Base-by-base conservation (phyloP, 2,113 vertebrate genomes). In the Lepus americanus region DNA sequence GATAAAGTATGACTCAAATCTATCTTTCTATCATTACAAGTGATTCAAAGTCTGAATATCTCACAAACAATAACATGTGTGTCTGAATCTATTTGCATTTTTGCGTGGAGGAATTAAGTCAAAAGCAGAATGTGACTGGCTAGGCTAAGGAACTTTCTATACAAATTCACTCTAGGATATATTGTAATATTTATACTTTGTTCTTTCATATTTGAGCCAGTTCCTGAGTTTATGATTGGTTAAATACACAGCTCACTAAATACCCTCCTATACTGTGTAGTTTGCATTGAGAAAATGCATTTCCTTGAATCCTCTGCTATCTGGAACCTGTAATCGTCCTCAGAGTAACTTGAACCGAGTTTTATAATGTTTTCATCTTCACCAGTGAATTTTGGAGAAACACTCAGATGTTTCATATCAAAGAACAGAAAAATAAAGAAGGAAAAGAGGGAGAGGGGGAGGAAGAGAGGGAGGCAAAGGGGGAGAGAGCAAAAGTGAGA, bases 361-460 rank as follows among this genome's bases (percentile, higher is more conserved):
- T 90, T 94, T 95, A 33, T 88, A 92, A 27, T 44, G 70, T 76
- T 96, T 89, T 97, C 23, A 80, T 92, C 79, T 83, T 84, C 31
- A 87, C 61, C 63, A 61, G 55, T 95, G 51, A 84, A 33, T 95
- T 97, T 93, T 94, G 64, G 76, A 73, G 44, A 96, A 55, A 19
- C 29, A 7, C 53, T 97, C 22, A 31, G 27, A 39, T 97, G 88
- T 94, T 97, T 97, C 93, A 83, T 86, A 89, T 97, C 96, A 97
- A 92, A 2, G 59, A 72, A 69, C 20, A 36, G 67, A 74, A 29
- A 33, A 29, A 70, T 9, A 20, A 63, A 59, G 59, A 3, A 1
- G 72, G 66, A 0, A 1, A 70, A 82, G 0, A 4, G 63, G 64
- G 2, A 1, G 74, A 67, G 0, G 0, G 39, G 66, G 2, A 1